These are phyloP conservation scores for Lasiommata megera DNA, from an alignment of 2,888 invertebrate species.

Conservation along the genomic window DNA sequence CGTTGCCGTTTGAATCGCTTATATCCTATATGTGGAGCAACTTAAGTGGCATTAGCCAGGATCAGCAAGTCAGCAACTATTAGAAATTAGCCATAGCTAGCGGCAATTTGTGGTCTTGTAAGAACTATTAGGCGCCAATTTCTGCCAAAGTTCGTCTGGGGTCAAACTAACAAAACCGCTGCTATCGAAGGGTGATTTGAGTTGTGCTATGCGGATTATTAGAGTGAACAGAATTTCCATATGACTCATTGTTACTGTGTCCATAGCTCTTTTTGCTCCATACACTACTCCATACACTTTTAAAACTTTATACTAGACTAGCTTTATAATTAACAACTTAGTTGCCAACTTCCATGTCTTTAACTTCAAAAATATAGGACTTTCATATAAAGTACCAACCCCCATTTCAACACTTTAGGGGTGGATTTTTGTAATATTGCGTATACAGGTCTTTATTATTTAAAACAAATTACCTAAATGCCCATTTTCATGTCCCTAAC, in stretches of 20 bases:
- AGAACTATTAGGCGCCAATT: slow-evolving; percentile 17
- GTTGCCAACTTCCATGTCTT: no score
- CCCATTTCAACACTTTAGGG: no score
- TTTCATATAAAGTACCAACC: no score
- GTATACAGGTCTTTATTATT: no score
- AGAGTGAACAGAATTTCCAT: neutral
- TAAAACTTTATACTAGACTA: no score
- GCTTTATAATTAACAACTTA: no score
- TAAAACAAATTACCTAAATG: no score
- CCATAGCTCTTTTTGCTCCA: neutral
- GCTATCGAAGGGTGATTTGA: slow-evolving; percentile 12
- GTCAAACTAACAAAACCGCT: slow-evolving; percentile 10
- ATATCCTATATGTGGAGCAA: no score
- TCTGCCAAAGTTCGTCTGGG: slow-evolving; percentile 14
- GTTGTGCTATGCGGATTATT: slow-evolving; percentile 3
- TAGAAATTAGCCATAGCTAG: slow-evolving; percentile 11
- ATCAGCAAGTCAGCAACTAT: slow-evolving; percentile 1
- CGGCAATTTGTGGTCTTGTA: slow-evolving; percentile 13
- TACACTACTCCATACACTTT: neutral
- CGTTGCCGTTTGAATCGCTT: no score
- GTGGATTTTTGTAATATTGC: no score
- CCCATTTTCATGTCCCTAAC: no score
- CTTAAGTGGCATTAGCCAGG: neutral
- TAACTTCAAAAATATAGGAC: no score
- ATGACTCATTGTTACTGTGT: neutral